Base-by-base conservation (phyloP, 2,113 vertebrate genomes). In the Pseudolaguvia tuberculata region DNA sequence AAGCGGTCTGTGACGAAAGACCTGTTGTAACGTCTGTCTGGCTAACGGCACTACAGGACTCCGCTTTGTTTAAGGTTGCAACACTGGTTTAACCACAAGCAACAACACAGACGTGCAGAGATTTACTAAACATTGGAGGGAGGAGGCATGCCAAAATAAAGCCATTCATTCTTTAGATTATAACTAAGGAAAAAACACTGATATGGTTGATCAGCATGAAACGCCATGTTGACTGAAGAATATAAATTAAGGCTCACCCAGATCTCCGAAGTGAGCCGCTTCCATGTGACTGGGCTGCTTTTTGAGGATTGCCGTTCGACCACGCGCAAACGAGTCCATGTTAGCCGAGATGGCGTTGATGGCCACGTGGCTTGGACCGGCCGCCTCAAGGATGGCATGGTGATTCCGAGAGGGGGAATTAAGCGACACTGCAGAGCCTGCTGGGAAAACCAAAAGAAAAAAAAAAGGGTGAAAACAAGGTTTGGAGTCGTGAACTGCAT, bases 261-360 rank as follows among this genome's bases (percentile, higher is more conserved):
- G 88, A 85, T 99, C 97, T 78, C 97, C 97, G 77, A 98, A 99
- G 85, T 99, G 97, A 35, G 91, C 94, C 4, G 96, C 96, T 85
- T 98, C 97, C 95, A 98, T 97, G 88, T 97, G 95, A 78, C 93
- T 98, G 0, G 95, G 97, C 88, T 97, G 96, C 81, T 97, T 97
- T 86, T 97, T 98, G 82, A 99, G 95, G 58, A 95, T 93, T 76
- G 96, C 96, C 0, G 96, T 98, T 76, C 97, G 94, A 63, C 96
- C 96, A 20, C 94, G 94, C 39, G 95, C 96, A 10, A 96, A 96
- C 11, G 95, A 98, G 86, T 99, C 97, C 97, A 99, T 99, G 90
- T 98, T 98, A 85, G 96, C 97, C 12, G 97, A 99, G 89, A 99
- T 99, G 90, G 95, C 96, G 56, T 90, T 99, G 87, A 99, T 95